Evolutionary conservation across 2,797 vertebrate species (phyloP).

Genomic region (Allobates femoralis): DNA sequence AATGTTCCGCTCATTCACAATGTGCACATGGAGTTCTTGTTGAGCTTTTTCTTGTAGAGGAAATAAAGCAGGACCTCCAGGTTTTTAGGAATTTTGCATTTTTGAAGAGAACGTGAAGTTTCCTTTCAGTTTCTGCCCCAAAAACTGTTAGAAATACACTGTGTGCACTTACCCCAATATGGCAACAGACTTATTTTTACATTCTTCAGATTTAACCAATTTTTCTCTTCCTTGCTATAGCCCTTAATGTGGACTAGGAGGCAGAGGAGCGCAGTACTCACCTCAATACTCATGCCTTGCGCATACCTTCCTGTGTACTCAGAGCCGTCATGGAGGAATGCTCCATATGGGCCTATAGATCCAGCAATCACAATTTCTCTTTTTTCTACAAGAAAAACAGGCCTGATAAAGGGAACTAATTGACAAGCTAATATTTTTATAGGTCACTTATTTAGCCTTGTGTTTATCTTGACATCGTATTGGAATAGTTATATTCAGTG

Average conservation of each 20-base stretch:
- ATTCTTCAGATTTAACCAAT: background rate
- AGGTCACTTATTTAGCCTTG: background rate
- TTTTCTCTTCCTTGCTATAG: background rate
- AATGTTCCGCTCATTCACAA: too few relatives aligned
- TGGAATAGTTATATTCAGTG: too few relatives aligned
- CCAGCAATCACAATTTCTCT: conserved; percentile 75
- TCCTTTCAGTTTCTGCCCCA: too few relatives aligned
- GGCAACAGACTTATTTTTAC: background rate
- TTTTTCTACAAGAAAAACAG: conserved; percentile 31
- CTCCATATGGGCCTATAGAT: conserved; percentile 82
- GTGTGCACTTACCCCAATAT: too few relatives aligned
- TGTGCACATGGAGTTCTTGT: too few relatives aligned
- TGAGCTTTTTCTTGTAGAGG: too few relatives aligned
- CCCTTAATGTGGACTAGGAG: background rate
- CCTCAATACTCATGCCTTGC: conserved; percentile 76
- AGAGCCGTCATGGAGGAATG: conserved; percentile 79
- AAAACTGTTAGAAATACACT: too few relatives aligned
- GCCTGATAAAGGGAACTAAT: background rate
- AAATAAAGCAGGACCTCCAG: too few relatives aligned
- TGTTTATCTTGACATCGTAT: background rate
- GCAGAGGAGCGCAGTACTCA: conserved; percentile 57
- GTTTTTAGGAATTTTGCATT: too few relatives aligned
- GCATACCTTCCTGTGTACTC: conserved; percentile 83
- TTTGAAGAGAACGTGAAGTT: too few relatives aligned
- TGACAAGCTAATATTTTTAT: background rate